phyloP scores from a whole-genome alignment of 1,140 invertebrate genomes.

The Physella acuta region DNA sequence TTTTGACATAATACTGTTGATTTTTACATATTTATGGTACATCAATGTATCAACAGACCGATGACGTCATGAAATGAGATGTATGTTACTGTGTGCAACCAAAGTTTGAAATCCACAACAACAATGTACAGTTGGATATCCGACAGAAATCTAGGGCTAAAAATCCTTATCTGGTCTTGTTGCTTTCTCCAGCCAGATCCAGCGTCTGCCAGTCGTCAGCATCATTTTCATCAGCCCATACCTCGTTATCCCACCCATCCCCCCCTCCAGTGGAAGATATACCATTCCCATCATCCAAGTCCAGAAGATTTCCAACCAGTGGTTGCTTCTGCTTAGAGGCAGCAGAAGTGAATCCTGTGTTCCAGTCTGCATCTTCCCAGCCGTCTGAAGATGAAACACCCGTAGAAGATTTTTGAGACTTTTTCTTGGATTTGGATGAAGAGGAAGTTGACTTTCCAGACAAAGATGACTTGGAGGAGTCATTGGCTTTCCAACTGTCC shows the following conservation, averaged over 20 bases:
- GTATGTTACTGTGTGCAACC: no score
- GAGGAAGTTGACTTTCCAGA: not conserved
- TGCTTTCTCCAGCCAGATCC: slow-evolving; percentile 36
- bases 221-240: slow-evolving; percentile 49
- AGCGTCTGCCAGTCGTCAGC: slow-evolving; percentile 51
- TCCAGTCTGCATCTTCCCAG: slow-evolving; percentile 50
- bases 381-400: slow-evolving; percentile 33
- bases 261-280: slow-evolving; percentile 6
- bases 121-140: no score
- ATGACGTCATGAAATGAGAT: no score
- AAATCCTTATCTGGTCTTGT: slow-evolving; percentile 30
- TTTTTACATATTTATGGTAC: no score
- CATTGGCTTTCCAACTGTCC: slow-evolving; percentile 40
- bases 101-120: no score
- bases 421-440: slow-evolving; percentile 35
- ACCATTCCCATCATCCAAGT: slow-evolving; percentile 39
- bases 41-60: no score
- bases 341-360: slow-evolving; percentile 35
- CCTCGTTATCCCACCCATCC: slow-evolving; percentile 53
- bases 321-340: slow-evolving; percentile 48
- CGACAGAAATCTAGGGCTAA: no score
- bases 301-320: slow-evolving; percentile 50
- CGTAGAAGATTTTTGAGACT: slow-evolving; percentile 34
- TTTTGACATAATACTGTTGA: no score
- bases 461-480: slow-evolving; percentile 10